Evolutionary conservation across 2,888 invertebrate species (phyloP).

Genomic region (Camptogramma bilineatum): DNA sequence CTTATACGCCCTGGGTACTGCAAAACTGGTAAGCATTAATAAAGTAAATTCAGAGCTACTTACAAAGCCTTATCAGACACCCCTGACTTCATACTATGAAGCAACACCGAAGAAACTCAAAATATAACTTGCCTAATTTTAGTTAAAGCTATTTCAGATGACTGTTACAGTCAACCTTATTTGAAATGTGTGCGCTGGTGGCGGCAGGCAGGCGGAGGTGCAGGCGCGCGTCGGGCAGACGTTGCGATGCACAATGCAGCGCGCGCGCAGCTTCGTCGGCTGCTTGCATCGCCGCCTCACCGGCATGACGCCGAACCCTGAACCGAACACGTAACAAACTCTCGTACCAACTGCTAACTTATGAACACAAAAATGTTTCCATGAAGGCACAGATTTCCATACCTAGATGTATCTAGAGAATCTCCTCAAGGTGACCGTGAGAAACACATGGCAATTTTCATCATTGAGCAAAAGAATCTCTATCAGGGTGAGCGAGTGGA

Average conservation of each 20-base stretch:
- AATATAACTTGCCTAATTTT: neutral
- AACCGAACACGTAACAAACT: constrained; percentile 33
- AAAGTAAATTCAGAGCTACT: too few species aligned
- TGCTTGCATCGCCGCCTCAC: constrained; percentile 69
- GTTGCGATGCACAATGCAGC: constrained; percentile 61
- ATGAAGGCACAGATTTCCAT: too few species aligned
- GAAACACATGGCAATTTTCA: neutral
- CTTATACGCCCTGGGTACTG: too few species aligned
- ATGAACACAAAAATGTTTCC: too few species aligned
- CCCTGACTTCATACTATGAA: too few species aligned
- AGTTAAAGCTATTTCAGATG: neutral
- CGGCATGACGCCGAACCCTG: constrained; percentile 50
- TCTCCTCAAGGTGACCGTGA: too few species aligned
- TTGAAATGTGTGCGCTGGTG: constrained; percentile 47
- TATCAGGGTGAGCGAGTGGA: neutral
- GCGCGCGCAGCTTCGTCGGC: constrained; percentile 72
- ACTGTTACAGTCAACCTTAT: constrained; percentile 18
- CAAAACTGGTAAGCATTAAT: too few species aligned
- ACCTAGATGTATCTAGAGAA: too few species aligned
- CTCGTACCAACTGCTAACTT: constrained; percentile 1
- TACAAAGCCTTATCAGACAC: too few species aligned
- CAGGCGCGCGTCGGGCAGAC: constrained; percentile 65
- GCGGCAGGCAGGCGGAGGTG: constrained; percentile 71
- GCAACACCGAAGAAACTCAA: too few species aligned
- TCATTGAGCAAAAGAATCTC: neutral